Base-by-base conservation (phyloP, 2,797 vertebrate species). In the Hoplostethus atlanticus region DNA sequence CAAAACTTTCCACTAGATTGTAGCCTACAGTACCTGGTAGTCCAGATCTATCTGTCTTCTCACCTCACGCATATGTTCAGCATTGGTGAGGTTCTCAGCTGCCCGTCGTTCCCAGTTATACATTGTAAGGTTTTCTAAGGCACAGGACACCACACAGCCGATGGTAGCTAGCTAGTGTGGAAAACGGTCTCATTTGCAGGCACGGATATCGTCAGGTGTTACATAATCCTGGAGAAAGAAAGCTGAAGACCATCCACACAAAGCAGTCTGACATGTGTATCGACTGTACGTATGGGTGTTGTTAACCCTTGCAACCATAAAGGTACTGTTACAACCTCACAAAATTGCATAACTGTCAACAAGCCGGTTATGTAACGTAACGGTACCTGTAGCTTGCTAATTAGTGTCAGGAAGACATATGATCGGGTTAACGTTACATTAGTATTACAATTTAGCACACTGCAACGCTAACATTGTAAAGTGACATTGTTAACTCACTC, bases 141-240 rank as follows among this genome's bases (percentile, higher is more conserved):
- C 13, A 50, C 4, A 51, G 7, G 47, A 17, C 62, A 54, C 66
- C 62, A 40, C 60, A 59, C n/a, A 46, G 53, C 69, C 77, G 76
- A 66, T 59, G 79, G 71, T 55, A 60, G 63, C 12, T 13, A 3
- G 30, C 16, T 0, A 9, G 34, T 15, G 61, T 52, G 15, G 61
- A 47, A 8, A 53, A 58, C 40, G 2, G 17, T 50, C 47, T 50
- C 31, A 51, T 63, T 42, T 66, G 60, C 36, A 71, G n/a, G 42
- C 42, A 48, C 36, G 8, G 56, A 73, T 47, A 21, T 17, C 25
- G 52, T 31, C 57, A 71, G 74, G 53, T 81, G 72, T 71, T 68
- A 77, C 76, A 66, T 67, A 56, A 71, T 63, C 25, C 55, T 25
- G 17, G 21, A 13, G 51, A 53, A 77, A 36, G 10, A 9, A 17